These are phyloP conservation scores for Apis mellifera DNA, from an alignment of 1,140 invertebrate genomes.

Conservation along the genomic window Amel_HAv3.1 CM009933.2:9581501-9582000, in stretches of 20 bases:
- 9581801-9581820: not conserved
- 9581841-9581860: not conserved
- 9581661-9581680: too few species aligned
- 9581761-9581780: not conserved
- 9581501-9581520: not conserved
- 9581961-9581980: too few species aligned
- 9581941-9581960: not conserved
- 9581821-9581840: not conserved
- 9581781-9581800: not conserved
- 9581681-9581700: not conserved
- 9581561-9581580: too few species aligned
- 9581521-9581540: not conserved
- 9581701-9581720: conserved; percentile 11
- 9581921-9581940: too few species aligned
- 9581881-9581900: not conserved
- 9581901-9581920: not conserved
- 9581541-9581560: too few species aligned
- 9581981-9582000: too few species aligned
- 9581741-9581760: not conserved
- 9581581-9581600: not conserved
- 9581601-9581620: not conserved
- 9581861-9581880: not conserved
- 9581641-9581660: not conserved
- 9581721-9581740: not conserved
- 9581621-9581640: conserved; percentile 18